Percentiles rank a stretch among this genome's conserved stretches.
These are phyloP conservation scores for Hymenopus coronatus DNA, from an alignment of 2,888 invertebrate genomes.

Conservation along the genomic window DNA sequence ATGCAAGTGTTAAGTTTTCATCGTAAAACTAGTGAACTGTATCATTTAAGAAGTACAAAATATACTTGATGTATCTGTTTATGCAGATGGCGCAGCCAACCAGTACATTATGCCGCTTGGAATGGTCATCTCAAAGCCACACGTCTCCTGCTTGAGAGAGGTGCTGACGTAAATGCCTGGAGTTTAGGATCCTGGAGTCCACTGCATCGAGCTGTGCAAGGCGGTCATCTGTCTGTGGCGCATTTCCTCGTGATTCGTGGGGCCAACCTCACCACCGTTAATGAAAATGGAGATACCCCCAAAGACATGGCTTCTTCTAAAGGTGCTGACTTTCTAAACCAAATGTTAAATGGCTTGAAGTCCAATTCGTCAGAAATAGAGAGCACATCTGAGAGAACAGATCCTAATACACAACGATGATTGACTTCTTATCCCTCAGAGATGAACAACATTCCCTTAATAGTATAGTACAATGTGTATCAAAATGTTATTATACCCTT, in stretches of 20 bases:
- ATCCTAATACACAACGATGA: background rate
- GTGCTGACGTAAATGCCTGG: slow-evolving; percentile 12
- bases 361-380: background rate
- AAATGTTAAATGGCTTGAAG: background rate
- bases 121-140: slow-evolving; percentile 1
- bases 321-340: background rate
- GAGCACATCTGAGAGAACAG: background rate
- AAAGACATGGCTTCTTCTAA: background rate
- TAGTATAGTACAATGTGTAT: too few relatives aligned
- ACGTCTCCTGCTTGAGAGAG: background rate
- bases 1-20: too few relatives aligned
- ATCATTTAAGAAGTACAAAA: too few relatives aligned
- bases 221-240: background rate
- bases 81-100: background rate
- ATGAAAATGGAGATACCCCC: background rate
- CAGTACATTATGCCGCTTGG: slow-evolving; percentile 11
- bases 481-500: too few relatives aligned
- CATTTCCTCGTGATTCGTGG: background rate
- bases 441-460: too few relatives aligned
- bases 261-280: background rate
- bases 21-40: too few relatives aligned
- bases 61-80: background rate
- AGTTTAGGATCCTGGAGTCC: slow-evolving; percentile 1
- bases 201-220: slow-evolving; percentile 2
- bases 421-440: too few relatives aligned